These are phyloP conservation scores for Diadophis punctatus DNA, from an alignment of 2,113 vertebrate species.

Conservation along the genomic window DNA sequence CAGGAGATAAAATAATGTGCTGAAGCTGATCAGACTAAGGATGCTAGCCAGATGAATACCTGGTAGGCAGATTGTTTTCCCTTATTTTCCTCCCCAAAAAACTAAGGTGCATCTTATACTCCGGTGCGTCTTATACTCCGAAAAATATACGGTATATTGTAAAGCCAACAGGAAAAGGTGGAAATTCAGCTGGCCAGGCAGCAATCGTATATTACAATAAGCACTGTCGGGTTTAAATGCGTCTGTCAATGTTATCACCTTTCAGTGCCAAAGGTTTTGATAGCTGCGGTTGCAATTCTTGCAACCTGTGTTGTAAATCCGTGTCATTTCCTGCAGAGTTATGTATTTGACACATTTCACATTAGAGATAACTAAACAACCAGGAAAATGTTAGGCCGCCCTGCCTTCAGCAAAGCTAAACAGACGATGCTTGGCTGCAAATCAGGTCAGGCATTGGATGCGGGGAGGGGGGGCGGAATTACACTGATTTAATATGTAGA, in stretches of 20 bases:
- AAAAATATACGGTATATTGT: too few relatives aligned
- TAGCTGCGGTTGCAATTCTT: slow-evolving; percentile 39
- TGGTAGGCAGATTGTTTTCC: too few relatives aligned
- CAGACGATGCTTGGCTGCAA: slow-evolving; percentile 9
- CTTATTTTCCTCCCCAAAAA: too few relatives aligned
- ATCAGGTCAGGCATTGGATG: not conserved
- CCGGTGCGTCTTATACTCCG: too few relatives aligned
- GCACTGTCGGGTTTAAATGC: not conserved
- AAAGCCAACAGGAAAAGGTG: slow-evolving; percentile 18
- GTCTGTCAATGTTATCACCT: slow-evolving; percentile 22
- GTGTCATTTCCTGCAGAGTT: slow-evolving; percentile 35
- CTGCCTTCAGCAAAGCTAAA: slow-evolving; percentile 9
- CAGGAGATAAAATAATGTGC: too few relatives aligned
- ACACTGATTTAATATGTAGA: not conserved
- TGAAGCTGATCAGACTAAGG: too few relatives aligned
- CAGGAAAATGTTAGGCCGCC: not conserved
- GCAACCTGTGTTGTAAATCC: not conserved
- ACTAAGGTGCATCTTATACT: too few relatives aligned
- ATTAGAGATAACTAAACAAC: slow-evolving; percentile 16
- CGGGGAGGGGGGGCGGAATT: not conserved
- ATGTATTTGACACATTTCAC: slow-evolving; percentile 21
- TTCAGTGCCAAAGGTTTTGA: slow-evolving; percentile 32
- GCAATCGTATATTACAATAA: not conserved
- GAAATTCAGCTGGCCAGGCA: not conserved
- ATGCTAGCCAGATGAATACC: too few relatives aligned